Base-by-base conservation (phyloP, 2,113 vertebrate species). In the Hydrolagus affinis region DNA sequence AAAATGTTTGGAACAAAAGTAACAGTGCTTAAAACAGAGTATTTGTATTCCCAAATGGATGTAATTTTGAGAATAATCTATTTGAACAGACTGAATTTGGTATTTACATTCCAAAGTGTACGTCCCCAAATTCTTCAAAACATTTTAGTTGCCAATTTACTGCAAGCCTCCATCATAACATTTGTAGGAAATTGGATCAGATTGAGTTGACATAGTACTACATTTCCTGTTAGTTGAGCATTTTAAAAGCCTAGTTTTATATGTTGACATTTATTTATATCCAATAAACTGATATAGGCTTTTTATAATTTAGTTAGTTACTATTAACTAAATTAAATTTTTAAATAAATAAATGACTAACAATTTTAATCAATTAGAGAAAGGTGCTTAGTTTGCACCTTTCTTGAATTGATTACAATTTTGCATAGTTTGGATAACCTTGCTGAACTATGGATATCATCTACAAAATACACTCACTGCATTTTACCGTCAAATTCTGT, bases 81-180 rank as follows among this genome's bases (percentile, higher is more conserved):
- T 74, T 74, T 1, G 17, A 56, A 15, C 44, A 74, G 17, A 9
- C 28, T 44, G 44, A 28, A 74, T 32, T 44, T 74, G 72, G 21
- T 21, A 21, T 44, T 74, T 74, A 74, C 32, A 74, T 4, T 56
- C 44, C 30, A 19, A 19, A 74, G 30, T 74, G 25, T 6, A 28
- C 30, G 9, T 74, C 30, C 72, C 30, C 17, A 21, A 74, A 74
- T 74, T 30, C 72, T 74, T 74, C 30, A 74, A 74, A 21, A 15
- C 32, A 74, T 44, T 74, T 74, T 14, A 73, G 71, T 30, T 73
- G 71, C 71, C 71, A 73, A 73, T 73, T 30, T 44, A 30, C 72
- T 56, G 8, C 19, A 56, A 15, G 10, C 4, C 19, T 74, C 44
- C 44, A 19, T 73, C 21, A 74, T 56, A 17, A 19, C 8, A 32